Conservation (phyloP, 53 echinoderm and acorn worm genomes). For the Hippasteria phrygiana region DNA sequence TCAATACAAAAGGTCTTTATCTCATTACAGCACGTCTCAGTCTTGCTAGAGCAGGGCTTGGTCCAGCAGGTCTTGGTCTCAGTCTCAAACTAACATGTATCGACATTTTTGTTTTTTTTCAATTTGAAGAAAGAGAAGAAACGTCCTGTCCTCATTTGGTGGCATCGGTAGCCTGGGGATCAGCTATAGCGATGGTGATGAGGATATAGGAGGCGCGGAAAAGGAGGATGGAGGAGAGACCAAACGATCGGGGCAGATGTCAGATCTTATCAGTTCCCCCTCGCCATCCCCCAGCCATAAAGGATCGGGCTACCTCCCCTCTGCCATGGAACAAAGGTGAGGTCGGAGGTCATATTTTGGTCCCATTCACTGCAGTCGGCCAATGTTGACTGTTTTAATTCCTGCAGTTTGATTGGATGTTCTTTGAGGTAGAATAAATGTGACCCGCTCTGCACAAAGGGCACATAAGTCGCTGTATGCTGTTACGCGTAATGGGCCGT, state of each 20-base stretch:
- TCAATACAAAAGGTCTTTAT: too few relatives aligned
- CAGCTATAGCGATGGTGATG: slow-evolving; percentile 65
- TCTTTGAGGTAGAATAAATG: too few relatives aligned
- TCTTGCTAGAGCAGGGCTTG: too few relatives aligned
- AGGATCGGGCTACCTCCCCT: slow-evolving; percentile 84
- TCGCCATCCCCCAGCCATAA: slow-evolving; percentile 77
- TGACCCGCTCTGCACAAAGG: too few relatives aligned
- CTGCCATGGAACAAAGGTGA: slow-evolving; percentile 93
- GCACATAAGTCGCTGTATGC: too few relatives aligned
- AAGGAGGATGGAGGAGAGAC: slow-evolving; percentile 17
- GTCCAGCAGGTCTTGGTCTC: too few relatives aligned
- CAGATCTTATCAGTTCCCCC: slow-evolving; percentile 77
- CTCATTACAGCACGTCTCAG: too few relatives aligned
- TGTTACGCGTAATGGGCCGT: too few relatives aligned
- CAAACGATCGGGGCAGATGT: slow-evolving; percentile 68
- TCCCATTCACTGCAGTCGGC: too few relatives aligned
- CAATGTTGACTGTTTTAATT: too few relatives aligned
- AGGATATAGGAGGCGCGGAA: slow-evolving; percentile 20
- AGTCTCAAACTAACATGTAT: too few relatives aligned
- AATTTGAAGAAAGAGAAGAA: slow-evolving; percentile 78
- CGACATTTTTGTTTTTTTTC: not conserved
- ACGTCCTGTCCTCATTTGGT: slow-evolving; percentile 90
- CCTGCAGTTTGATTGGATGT: too few relatives aligned
- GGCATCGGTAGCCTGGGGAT: slow-evolving; percentile 78
- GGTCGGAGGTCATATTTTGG: not conserved